Percentiles rank a stretch among this genome's conserved stretches.
Evolutionary conservation across 2,888 invertebrate genomes (phyloP).

Genomic region (Tetanocera ferruginea): DNA sequence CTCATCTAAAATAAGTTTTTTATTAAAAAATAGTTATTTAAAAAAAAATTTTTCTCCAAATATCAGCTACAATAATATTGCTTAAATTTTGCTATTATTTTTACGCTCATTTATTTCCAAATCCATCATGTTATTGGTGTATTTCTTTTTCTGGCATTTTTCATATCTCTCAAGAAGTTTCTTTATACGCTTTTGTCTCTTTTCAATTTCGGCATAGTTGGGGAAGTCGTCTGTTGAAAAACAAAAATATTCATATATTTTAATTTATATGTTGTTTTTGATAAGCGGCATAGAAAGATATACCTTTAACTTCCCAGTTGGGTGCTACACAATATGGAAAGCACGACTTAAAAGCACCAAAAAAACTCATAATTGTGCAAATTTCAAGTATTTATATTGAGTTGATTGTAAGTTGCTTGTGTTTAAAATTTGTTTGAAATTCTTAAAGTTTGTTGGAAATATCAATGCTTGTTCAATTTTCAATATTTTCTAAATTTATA

Average conservation of each 20-base stretch:
- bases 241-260: neutral
- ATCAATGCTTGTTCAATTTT: neutral
- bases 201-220: constrained; percentile 2
- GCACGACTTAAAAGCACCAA: constrained; percentile 48
- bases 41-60: constrained; percentile 36
- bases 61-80: constrained; percentile 33
- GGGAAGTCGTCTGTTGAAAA: constrained; percentile 23
- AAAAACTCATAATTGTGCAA: constrained; percentile 30
- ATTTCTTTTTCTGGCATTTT: neutral
- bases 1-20: no score
- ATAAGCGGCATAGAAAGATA: no score
- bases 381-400: neutral
- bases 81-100: constrained; percentile 23
- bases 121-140: neutral
- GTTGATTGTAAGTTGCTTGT: neutral
- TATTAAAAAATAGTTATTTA: neutral
- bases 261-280: neutral
- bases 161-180: constrained; percentile 5
- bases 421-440: neutral
- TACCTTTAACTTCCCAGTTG: constrained; percentile 44
- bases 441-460: constrained; percentile 10
- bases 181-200: neutral
- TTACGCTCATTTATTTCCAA: neutral
- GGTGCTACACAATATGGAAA: constrained; percentile 46
- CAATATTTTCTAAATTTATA: no score